Percentiles rank a stretch among this genome's conserved stretches.
phyloP scores from a whole-genome alignment of 2,113 vertebrate genomes.

The Crotophaga sulcirostris region DNA sequence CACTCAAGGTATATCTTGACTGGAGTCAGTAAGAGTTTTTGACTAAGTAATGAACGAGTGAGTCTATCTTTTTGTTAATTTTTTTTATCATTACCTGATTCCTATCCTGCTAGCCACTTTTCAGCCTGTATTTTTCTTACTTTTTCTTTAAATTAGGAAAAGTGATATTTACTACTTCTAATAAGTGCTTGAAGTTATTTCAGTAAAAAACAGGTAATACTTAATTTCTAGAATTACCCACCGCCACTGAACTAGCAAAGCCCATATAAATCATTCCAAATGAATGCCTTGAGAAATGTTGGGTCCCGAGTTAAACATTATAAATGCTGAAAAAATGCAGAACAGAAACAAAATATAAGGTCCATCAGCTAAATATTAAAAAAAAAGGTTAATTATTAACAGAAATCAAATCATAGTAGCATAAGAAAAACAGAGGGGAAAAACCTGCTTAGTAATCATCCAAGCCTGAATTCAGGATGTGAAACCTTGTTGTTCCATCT shows the following conservation, averaged over 20 bases:
- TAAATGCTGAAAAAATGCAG: constrained; percentile 19
- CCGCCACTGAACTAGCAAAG: constrained; percentile 10
- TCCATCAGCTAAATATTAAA: background rate
- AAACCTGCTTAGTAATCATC: background rate
- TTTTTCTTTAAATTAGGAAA: background rate
- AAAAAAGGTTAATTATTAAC: background rate
- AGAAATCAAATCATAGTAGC: background rate
- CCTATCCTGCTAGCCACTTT: background rate
- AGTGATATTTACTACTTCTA: constrained; percentile 10
- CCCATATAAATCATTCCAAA: constrained; percentile 42
- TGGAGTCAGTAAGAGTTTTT: constrained; percentile 6
- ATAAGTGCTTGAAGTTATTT: constrained; percentile 26
- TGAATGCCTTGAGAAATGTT: constrained; percentile 27
- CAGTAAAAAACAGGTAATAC: background rate
- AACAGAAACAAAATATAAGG: background rate
- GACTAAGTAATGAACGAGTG: background rate
- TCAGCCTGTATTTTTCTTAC: background rate
- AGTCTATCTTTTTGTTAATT: background rate
- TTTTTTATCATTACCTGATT: background rate
- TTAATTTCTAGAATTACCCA: constrained; percentile 38
- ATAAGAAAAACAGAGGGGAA: background rate
- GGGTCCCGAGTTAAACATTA: constrained; percentile 21
- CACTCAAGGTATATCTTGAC: constrained; percentile 1
- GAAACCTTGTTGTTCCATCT: background rate
- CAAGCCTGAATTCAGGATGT: background rate